phyloP scores from a whole-genome alignment of 2,888 invertebrate species.

The Aelia acuminata region DNA sequence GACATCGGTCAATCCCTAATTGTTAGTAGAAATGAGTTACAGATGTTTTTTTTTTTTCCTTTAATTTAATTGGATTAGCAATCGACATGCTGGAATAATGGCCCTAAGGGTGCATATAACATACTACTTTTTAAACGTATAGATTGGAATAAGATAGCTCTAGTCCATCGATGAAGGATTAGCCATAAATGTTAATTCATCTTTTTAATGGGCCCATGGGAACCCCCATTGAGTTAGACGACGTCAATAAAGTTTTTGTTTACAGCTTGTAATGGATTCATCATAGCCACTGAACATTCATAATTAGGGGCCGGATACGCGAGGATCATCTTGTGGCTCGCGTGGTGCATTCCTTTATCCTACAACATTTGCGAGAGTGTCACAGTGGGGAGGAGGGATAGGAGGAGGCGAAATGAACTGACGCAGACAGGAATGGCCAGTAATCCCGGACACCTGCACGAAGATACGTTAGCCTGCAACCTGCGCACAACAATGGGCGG shows the following conservation, averaged over 20 bases:
- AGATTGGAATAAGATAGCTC: no score
- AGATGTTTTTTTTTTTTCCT: no score
- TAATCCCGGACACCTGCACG: conserved; percentile 47
- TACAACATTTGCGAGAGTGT: neutral
- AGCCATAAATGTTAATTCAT: neutral
- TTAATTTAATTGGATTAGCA: no score
- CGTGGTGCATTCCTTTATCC: neutral
- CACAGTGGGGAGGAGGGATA: neutral
- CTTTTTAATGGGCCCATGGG: neutral
- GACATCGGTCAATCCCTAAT: no score
- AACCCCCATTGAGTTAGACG: neutral
- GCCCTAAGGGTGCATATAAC: no score
- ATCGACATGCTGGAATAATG: no score
- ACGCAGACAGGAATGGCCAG: conserved; percentile 48
- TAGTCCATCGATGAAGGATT: neutral
- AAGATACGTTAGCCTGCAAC: conserved; percentile 50
- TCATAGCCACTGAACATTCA: neutral
- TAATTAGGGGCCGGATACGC: neutral
- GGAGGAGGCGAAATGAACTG: conserved; percentile 2
- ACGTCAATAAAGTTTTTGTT: neutral
- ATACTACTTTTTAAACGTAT: no score
- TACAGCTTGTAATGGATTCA: neutral
- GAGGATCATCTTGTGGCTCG: neutral
- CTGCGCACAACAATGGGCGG: conserved; percentile 53
- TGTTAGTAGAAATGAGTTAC: no score